Conservation (phyloP, 2,113 vertebrate species). For the Trichechus manatus region DNA sequence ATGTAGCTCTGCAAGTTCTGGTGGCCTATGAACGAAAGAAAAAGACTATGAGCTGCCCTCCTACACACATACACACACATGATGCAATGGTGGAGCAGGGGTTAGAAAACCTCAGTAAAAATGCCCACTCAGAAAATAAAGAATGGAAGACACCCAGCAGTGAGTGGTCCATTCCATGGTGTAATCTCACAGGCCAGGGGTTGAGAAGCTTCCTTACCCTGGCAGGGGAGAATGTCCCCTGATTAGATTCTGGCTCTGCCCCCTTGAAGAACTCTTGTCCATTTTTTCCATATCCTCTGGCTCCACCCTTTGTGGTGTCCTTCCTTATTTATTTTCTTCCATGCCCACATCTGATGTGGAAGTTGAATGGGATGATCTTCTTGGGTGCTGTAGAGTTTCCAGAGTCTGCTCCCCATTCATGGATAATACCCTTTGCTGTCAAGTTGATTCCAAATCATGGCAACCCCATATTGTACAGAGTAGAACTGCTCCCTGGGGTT, state of each 20-base stretch:
- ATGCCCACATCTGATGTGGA: no score
- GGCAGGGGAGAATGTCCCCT: neutral
- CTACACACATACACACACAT: rapidly evolving
- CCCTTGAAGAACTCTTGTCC: neutral
- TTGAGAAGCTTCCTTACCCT: neutral
- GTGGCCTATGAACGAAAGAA: neutral
- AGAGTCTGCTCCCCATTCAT: neutral
- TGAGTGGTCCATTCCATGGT: neutral
- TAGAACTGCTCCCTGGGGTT: no score
- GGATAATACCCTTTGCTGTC: neutral
- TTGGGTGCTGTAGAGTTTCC: neutral
- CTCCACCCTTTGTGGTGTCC: neutral
- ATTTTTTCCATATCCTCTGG: neutral
- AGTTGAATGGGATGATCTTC: neutral
- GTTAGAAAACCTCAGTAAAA: neutral
- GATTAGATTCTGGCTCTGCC: neutral
- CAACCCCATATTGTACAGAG: no score
- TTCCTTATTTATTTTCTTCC: neutral
- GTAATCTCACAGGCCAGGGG: neutral
- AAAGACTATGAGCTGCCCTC: neutral
- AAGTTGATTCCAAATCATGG: no score
- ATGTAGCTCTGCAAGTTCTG: neutral
- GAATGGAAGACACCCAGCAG: neutral
- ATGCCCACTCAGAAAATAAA: neutral
- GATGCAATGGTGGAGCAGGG: no score